A percentile compares a stretch with the other conserved stretches of the same genome.
Evolutionary conservation across 2,888 invertebrate genomes (phyloP).

Genomic region (Sylvicola fuscatus): DNA sequence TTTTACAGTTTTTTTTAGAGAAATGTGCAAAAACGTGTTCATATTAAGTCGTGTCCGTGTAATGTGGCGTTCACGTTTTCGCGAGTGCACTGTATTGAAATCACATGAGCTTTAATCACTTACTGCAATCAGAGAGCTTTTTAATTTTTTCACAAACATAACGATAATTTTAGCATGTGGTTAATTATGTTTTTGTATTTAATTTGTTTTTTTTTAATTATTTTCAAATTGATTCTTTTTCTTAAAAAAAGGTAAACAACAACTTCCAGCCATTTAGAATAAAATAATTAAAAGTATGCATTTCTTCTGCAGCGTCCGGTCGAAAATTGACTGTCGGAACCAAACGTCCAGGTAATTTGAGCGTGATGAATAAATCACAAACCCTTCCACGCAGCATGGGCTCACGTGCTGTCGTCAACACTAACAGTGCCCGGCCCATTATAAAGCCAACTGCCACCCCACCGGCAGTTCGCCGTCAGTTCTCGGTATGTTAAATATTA

Average conservation of each 20-base stretch:
- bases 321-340: conserved; percentile 59
- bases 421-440: conserved; percentile 14
- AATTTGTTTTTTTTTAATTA: too few species aligned
- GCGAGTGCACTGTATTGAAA: too few species aligned
- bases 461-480: conserved; percentile 66
- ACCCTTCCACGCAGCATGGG: conserved; percentile 75
- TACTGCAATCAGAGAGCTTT: too few species aligned
- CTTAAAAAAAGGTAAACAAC: neutral
- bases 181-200: too few species aligned
- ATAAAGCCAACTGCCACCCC: conserved; percentile 50
- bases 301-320: conserved; percentile 42
- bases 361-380: conserved; percentile 59
- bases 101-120: too few species aligned
- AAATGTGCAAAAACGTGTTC: too few species aligned
- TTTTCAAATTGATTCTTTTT: neutral
- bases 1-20: too few species aligned
- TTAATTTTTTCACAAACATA: too few species aligned
- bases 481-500: conserved; percentile 33
- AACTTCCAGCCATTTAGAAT: neutral
- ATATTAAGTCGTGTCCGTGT: too few species aligned
- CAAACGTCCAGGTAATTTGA: conserved; percentile 41
- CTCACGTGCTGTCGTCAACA: conserved; percentile 23
- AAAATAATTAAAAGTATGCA: conserved; percentile 2
- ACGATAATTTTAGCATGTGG: too few species aligned
- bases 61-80: too few species aligned